Evolutionary conservation across 2,888 invertebrate genomes (phyloP).

Genomic region (Drosophila nigritarsus): DNA sequence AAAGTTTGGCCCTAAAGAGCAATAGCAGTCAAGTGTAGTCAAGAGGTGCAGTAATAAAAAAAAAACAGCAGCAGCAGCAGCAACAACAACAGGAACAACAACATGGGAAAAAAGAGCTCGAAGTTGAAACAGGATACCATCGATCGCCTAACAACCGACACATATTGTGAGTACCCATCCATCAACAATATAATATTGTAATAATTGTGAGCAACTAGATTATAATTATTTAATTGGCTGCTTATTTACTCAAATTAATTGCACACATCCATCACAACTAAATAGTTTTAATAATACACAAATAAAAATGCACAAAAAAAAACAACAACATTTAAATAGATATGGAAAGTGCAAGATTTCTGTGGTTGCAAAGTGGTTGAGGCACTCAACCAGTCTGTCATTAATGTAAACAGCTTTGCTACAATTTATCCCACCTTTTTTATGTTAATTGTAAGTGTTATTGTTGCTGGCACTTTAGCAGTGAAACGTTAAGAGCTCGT

Average conservation of each 20-base stretch:
- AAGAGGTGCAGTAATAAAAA: conserved; percentile 26
- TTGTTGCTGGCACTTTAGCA: background rate
- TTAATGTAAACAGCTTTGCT: background rate
- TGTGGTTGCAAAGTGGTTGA: background rate
- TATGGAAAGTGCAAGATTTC: background rate
- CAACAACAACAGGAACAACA: conserved; percentile 66
- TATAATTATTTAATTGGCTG: conserved; percentile 43
- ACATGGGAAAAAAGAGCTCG: conserved; percentile 98
- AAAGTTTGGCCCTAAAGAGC: conserved; percentile 68
- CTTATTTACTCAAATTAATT: conserved; percentile 19
- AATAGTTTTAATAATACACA: conserved; percentile 17
- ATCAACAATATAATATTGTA: conserved; percentile 6
- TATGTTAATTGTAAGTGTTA: background rate
- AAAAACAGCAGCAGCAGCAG: conserved; percentile 19
- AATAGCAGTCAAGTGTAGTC: conserved; percentile 58
- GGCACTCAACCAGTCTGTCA: background rate
- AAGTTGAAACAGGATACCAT: conserved; percentile 98
- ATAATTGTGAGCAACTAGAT: background rate
- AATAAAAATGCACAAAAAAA: background rate
- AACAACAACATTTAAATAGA: background rate
- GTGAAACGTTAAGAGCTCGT: background rate
- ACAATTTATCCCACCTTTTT: background rate
- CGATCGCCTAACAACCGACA: conserved; percentile 95
- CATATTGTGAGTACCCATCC: conserved; percentile 92
- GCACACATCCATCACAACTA: conserved; percentile 36